Evolutionary conservation across 2,113 vertebrate species (phyloP).

Genomic region (Gymnocephalus cernua): DNA sequence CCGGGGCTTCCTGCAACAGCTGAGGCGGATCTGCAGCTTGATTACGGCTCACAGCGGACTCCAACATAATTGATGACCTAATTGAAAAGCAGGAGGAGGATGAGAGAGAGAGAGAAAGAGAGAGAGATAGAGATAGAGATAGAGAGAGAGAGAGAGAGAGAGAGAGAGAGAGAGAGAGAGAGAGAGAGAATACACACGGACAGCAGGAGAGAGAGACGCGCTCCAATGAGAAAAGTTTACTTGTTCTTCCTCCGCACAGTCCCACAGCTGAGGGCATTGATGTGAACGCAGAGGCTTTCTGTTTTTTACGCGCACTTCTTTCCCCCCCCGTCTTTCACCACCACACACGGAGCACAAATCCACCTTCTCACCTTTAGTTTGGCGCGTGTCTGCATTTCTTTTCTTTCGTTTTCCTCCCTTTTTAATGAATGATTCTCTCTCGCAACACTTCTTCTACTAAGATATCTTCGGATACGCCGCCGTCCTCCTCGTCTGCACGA

Average conservation of each 20-base stretch:
- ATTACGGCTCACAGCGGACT: conserved; percentile 74
- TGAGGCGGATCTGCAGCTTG: conserved; percentile 81
- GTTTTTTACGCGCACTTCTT: conserved; percentile 76
- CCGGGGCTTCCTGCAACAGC: conserved; percentile 76
- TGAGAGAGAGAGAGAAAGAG: background rate
- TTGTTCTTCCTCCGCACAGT: conserved; percentile 59
- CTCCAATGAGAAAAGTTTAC: conserved; percentile 78
- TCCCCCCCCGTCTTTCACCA: conserved; percentile 73
- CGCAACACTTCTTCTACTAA: conserved; percentile 41
- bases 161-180: conserved; percentile 1
- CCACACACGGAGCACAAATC: conserved; percentile 81
- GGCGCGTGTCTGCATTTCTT: conserved; percentile 43
- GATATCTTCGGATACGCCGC: conserved; percentile 56
- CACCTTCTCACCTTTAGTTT: conserved; percentile 81
- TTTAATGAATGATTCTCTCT: conserved; percentile 78
- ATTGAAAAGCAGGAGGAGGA: conserved; percentile 77
- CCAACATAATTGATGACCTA: conserved; percentile 84
- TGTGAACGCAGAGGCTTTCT: conserved; percentile 78
- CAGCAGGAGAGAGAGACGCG: conserved; percentile 35
- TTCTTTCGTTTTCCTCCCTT: conserved; percentile 40
- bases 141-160: background rate
- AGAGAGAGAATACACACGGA: background rate
- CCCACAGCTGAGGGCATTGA: conserved; percentile 75
- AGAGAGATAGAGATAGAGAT: background rate
- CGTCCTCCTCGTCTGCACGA: conserved; percentile 64